phyloP scores from a whole-genome alignment of 2,113 vertebrate species.

The Chiloscyllium plagiosum region DNA sequence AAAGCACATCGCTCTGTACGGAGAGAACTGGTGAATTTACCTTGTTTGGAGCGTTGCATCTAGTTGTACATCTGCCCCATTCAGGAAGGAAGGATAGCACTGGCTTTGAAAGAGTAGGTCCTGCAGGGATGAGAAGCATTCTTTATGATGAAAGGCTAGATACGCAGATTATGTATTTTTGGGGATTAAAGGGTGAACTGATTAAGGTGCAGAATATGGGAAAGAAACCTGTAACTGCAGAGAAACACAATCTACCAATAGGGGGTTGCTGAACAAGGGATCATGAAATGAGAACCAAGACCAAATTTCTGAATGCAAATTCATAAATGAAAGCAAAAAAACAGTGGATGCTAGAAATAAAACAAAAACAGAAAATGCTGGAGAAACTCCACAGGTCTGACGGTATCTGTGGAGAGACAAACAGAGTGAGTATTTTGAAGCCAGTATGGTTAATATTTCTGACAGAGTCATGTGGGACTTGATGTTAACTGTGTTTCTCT shows the following conservation, averaged over 20 bases:
- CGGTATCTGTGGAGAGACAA: no score
- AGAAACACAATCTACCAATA: not conserved
- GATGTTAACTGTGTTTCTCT: no score
- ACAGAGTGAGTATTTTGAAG: no score
- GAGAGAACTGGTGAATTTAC: not conserved
- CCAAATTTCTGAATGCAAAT: no score
- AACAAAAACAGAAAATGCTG: no score
- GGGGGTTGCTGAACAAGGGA: not conserved
- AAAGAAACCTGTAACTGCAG: not conserved
- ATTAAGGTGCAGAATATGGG: not conserved
- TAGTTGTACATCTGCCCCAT: not conserved
- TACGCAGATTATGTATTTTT: not conserved
- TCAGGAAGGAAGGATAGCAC: no score
- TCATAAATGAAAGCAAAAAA: no score
- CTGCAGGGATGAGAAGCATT: not conserved
- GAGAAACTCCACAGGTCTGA: no score
- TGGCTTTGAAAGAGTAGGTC: not conserved
- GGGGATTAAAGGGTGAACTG: not conserved
- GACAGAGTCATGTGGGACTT: no score
- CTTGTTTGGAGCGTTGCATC: not conserved
- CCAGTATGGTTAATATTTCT: no score
- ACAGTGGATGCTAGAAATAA: no score
- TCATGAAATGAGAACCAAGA: not conserved
- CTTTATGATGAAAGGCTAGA: no score
- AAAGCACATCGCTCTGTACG: not conserved